Evolutionary conservation across 2,113 vertebrate species (phyloP).

Genomic region (Brachirus orientalis): DNA sequence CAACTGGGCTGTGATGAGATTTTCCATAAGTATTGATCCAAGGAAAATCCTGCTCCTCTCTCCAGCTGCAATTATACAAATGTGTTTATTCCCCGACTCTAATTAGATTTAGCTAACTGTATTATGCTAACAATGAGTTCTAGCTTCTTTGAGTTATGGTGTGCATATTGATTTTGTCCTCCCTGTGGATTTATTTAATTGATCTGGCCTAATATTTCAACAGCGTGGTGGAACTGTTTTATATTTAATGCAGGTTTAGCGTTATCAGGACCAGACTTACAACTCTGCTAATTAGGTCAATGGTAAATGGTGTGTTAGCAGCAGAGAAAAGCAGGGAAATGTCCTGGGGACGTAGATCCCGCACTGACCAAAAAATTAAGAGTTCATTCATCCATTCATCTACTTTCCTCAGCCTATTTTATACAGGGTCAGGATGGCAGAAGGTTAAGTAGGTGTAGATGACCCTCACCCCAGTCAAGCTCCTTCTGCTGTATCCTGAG

Average conservation of each 20-base stretch:
- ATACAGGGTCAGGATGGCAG: background rate
- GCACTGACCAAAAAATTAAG: too few relatives aligned
- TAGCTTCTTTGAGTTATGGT: constrained; percentile 8
- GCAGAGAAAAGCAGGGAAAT: background rate
- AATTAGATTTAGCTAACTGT: constrained; percentile 2
- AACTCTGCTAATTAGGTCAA: background rate
- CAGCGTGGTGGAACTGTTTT: constrained; percentile 4
- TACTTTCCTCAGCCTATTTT: background rate
- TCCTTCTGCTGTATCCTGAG: background rate
- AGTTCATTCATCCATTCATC: background rate
- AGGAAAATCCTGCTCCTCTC: background rate
- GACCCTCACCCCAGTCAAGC: background rate
- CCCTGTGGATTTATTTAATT: constrained; percentile 22
- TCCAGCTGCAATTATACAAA: background rate
- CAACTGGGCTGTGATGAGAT: background rate
- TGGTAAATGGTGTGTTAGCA: background rate
- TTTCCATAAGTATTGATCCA: background rate
- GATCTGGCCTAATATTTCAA: background rate
- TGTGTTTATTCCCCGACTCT: constrained; percentile 7
- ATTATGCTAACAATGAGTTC: background rate
- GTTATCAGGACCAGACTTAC: background rate
- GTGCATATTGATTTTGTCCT: constrained; percentile 12
- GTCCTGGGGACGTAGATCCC: background rate
- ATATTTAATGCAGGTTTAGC: background rate
- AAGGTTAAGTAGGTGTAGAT: background rate